Percentiles rank a stretch among this genome's conserved stretches.
These are phyloP conservation scores for Melinopterus prodromus DNA, from an alignment of 2,888 invertebrate genomes.

Conservation along the genomic window DNA sequence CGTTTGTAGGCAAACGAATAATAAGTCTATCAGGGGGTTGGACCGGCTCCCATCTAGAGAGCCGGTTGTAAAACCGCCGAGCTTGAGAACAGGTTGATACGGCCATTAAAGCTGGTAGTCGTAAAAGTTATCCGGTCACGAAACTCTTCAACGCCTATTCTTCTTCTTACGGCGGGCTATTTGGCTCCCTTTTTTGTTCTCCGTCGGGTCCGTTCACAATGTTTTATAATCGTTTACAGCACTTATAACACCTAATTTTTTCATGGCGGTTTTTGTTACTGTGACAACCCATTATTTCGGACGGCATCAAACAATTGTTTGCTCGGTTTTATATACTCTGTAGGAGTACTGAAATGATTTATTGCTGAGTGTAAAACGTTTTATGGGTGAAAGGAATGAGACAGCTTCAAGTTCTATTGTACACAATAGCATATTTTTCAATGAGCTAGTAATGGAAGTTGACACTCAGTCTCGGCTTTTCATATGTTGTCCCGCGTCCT, in stretches of 20 bases:
- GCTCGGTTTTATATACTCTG: neutral
- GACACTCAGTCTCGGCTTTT: no score
- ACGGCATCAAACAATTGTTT: neutral
- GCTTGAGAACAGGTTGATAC: neutral
- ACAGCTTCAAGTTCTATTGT: no score
- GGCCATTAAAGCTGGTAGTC: neutral
- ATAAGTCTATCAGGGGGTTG: slow-evolving; percentile 15
- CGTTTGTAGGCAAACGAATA: slow-evolving; percentile 29
- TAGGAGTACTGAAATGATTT: no score
- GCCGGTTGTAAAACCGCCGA: neutral
- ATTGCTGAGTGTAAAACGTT: no score
- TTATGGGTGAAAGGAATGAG: no score
- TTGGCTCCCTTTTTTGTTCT: neutral
- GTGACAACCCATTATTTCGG: neutral
- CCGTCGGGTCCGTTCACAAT: neutral
- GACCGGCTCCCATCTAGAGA: neutral
- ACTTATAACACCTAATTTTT: neutral
- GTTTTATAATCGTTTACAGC: slow-evolving; percentile 4
- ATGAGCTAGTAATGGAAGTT: no score
- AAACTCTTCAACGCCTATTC: neutral
- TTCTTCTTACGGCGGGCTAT: neutral
- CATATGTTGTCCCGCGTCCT: no score
- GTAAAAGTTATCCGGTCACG: neutral
- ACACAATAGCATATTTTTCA: no score
- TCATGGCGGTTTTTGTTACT: neutral